These are phyloP conservation scores for Pachyrhynchus sulphureomaculatus DNA, from an alignment of 1,140 invertebrate species.

Conservation along the genomic window DNA sequence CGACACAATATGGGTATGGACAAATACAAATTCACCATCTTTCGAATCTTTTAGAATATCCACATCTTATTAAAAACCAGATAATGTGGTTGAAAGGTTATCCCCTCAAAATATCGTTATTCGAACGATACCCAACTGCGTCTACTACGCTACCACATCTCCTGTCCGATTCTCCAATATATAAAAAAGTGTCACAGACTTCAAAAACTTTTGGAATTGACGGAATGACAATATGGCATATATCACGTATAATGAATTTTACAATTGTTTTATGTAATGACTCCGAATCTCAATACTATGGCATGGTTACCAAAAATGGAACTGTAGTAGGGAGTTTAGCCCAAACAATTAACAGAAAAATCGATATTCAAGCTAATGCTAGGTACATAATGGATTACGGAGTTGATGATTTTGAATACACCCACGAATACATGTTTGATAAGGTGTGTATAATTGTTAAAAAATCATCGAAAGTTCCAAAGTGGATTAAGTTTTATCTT, in stretches of 20 bases:
- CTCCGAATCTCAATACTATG: not conserved
- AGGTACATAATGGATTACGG: not conserved
- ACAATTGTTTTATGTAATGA: not conserved
- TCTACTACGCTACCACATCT: not conserved
- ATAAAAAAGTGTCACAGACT: conserved; percentile 9
- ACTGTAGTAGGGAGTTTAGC: not conserved
- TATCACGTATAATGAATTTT: conserved; percentile 16
- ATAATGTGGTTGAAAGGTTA: conserved; percentile 12
- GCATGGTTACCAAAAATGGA: conserved; percentile 1
- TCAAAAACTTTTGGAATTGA: conserved; percentile 1
- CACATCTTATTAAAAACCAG: not conserved
- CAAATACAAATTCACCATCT: conserved; percentile 1
- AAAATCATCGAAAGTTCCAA: conserved; percentile 8
- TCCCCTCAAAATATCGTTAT: conserved; percentile 11
- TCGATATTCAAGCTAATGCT: conserved; percentile 9
- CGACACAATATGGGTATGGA: not conserved
- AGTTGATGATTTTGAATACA: conserved; percentile 8
- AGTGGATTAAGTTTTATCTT: not conserved
- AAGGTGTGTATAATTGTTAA: conserved; percentile 7
- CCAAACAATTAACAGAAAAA: not conserved
- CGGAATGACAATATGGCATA: not conserved
- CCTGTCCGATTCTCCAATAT: conserved; percentile 7
- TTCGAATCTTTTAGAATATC: not conserved
- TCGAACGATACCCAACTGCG: conserved; percentile 19
- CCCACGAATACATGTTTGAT: not conserved